Conservation (phyloP, 2,797 vertebrate species). For the Mormyrops boulengeri region DNA sequence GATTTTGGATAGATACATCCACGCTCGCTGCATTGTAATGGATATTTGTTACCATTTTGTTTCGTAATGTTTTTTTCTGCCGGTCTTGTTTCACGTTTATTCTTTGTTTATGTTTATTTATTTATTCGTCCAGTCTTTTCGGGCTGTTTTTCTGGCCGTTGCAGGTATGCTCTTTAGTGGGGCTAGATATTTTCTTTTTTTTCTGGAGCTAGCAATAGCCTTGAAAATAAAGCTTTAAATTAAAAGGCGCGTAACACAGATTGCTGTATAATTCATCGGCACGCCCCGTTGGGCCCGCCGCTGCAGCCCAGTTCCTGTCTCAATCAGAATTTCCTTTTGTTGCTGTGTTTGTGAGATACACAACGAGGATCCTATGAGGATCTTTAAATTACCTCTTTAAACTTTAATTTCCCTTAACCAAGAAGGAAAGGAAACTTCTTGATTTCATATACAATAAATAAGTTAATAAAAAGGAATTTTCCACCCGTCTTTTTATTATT, state of each 20-base stretch:
- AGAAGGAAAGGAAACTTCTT: slow-evolving; percentile 56
- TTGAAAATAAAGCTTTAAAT: slow-evolving; percentile 71
- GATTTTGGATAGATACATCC: neutral
- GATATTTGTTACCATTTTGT: slow-evolving; percentile 48
- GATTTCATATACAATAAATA: slow-evolving; percentile 76
- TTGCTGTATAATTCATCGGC: slow-evolving; percentile 72
- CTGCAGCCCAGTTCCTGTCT: slow-evolving; percentile 59
- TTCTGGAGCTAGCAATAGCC: slow-evolving; percentile 55
- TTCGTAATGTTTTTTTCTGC: slow-evolving; percentile 40
- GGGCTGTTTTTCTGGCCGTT: slow-evolving; percentile 34
- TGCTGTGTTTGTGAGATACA: slow-evolving; percentile 67
- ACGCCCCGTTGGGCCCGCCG: slow-evolving; percentile 60
- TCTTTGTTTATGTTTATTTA: slow-evolving; percentile 30
- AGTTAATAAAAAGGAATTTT: slow-evolving; percentile 68
- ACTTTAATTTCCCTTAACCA: slow-evolving; percentile 73
- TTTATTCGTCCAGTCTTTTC: slow-evolving; percentile 53
- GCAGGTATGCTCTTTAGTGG: slow-evolving; percentile 58
- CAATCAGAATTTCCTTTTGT: slow-evolving; percentile 73
- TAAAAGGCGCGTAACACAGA: slow-evolving; percentile 67
- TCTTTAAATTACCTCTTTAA: slow-evolving; percentile 75
- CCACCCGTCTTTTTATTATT: slow-evolving; percentile 42
- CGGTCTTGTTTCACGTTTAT: neutral
- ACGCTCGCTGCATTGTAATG: neutral
- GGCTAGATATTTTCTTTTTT: slow-evolving; percentile 55
- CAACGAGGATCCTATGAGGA: slow-evolving; percentile 65